phyloP scores from a whole-genome alignment of 2,888 invertebrate species.

The Drosophila paracracens region DNA sequence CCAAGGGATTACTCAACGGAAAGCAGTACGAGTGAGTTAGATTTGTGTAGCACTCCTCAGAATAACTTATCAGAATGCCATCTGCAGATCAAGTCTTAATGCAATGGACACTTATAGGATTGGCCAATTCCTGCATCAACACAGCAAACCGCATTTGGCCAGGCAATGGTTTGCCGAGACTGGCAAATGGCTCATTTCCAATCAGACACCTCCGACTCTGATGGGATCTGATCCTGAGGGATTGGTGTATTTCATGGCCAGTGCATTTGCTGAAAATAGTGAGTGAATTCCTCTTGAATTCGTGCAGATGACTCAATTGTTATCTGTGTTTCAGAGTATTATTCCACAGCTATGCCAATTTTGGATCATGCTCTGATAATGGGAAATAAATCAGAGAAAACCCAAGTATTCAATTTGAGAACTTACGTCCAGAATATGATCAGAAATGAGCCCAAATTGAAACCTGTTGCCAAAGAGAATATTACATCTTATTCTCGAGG shows the following conservation, averaged over 20 bases:
- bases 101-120: constrained; percentile 68
- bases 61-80: neutral
- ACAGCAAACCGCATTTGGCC: constrained; percentile 40
- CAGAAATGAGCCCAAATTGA: neutral
- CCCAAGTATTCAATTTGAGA: constrained; percentile 29
- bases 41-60: neutral
- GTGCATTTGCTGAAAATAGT: constrained; percentile 58
- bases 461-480: too few species aligned
- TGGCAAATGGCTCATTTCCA: constrained; percentile 17
- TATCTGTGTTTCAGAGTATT: constrained; percentile 8
- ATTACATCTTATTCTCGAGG: constrained; percentile 47
- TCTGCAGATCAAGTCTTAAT: constrained; percentile 60
- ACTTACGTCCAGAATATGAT: neutral
- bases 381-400: neutral
- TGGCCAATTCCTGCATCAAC: constrained; percentile 51
- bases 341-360: constrained; percentile 24
- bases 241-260: constrained; percentile 55
- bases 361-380: constrained; percentile 7
- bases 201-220: constrained; percentile 8
- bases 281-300: constrained; percentile 14
- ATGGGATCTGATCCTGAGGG: constrained; percentile 10
- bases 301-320: neutral
- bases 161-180: constrained; percentile 65
- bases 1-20: constrained; percentile 92
- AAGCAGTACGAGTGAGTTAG: constrained; percentile 87